A percentile compares a stretch with the other conserved stretches of the same genome.
Evolutionary conservation across 1,140 invertebrate species (phyloP).

Genomic region (Drosophila littoralis): DNA sequence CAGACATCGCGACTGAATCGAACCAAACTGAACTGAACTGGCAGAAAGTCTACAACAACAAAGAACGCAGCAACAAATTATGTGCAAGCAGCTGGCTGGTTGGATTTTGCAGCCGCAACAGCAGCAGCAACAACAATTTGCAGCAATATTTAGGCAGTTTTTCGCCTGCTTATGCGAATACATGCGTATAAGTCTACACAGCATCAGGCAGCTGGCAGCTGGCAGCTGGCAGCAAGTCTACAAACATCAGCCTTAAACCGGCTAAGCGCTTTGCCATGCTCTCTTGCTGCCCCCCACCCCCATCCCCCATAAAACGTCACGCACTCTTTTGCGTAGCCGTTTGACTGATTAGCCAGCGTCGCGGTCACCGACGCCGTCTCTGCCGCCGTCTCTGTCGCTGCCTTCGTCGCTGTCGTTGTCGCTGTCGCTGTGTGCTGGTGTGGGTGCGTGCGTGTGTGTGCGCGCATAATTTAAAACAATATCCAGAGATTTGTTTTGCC

Average conservation of each 20-base stretch:
- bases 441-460: slow-evolving; percentile 39
- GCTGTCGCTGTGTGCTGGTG: background rate
- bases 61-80: slow-evolving; percentile 10
- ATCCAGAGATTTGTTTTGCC: slow-evolving; percentile 79
- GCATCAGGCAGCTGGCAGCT: slow-evolving; percentile 16
- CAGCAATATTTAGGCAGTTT: slow-evolving; percentile 4
- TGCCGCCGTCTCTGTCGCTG: slow-evolving; percentile 4
- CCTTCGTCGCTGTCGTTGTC: background rate
- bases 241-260: slow-evolving; percentile 32
- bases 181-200: slow-evolving; percentile 30
- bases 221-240: slow-evolving; percentile 31
- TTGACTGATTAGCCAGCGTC: slow-evolving; percentile 63
- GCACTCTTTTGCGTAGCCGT: slow-evolving; percentile 21
- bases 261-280: slow-evolving; percentile 15
- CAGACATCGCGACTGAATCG: slow-evolving; percentile 3
- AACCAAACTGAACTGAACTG: background rate
- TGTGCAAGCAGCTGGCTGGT: slow-evolving; percentile 13
- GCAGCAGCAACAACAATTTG: slow-evolving; percentile 2
- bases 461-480: slow-evolving; percentile 76
- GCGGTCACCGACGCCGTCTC: slow-evolving; percentile 3
- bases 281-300: slow-evolving; percentile 1
- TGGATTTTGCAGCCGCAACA: slow-evolving; percentile 1
- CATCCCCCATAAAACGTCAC: background rate
- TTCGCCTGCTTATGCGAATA: slow-evolving; percentile 1
- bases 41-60: slow-evolving; percentile 3